A percentile compares a stretch with the other conserved stretches of the same genome.
Evolutionary conservation across 2,113 vertebrate genomes (phyloP).

Genomic region (Proteles cristata): DNA sequence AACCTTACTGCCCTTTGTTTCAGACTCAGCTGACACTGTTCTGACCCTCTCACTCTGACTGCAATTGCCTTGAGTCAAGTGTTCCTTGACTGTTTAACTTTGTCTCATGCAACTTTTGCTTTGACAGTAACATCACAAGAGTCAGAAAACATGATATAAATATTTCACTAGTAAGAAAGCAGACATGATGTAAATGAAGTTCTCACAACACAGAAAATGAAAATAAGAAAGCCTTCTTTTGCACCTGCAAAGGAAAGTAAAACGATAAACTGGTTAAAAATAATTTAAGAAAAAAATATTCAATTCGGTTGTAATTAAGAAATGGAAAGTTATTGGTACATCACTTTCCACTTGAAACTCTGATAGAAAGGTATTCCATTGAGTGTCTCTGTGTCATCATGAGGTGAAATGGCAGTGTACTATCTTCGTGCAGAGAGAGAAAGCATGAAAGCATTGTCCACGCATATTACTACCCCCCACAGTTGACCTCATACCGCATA

Average conservation of each 20-base stretch:
- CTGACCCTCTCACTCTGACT: neutral
- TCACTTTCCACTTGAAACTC: neutral
- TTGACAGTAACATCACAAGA: neutral
- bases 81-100: neutral
- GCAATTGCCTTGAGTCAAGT: neutral
- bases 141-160: neutral
- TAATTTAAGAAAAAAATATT: neutral
- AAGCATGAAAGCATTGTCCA: neutral
- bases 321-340: neutral
- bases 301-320: neutral
- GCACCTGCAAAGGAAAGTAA: neutral
- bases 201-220: neutral
- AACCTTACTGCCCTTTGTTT: neutral
- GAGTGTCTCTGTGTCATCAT: neutral
- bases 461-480: neutral
- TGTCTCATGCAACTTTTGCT: neutral
- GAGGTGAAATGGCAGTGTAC: neutral
- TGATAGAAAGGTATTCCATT: neutral
- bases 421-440: neutral
- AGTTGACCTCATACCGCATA: neutral
- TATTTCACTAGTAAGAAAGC: neutral
- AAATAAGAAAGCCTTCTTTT: neutral
- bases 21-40: neutral
- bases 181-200: neutral
- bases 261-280: neutral